Percentiles rank a stretch among this genome's conserved stretches.
These are phyloP conservation scores for Antechinus flavipes DNA, from an alignment of 2,113 vertebrate genomes.

Conservation along the genomic window DNA sequence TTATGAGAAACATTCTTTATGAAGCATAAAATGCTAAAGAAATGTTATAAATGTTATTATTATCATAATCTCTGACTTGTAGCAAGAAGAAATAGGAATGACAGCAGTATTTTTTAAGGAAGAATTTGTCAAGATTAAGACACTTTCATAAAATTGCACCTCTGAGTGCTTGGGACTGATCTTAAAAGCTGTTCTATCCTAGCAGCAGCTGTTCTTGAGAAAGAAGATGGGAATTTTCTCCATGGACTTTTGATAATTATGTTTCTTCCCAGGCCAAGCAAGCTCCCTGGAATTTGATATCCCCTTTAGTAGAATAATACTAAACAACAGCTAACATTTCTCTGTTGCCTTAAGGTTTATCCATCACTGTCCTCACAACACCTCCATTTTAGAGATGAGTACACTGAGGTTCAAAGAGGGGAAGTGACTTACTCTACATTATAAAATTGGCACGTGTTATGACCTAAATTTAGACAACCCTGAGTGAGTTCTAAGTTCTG, in stretches of 20 bases:
- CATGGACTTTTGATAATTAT: neutral
- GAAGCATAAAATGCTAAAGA: neutral
- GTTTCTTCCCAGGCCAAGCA: neutral
- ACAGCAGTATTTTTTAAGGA: neutral
- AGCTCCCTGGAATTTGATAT: neutral
- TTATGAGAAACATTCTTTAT: neutral
- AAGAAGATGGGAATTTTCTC: neutral
- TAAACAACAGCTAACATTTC: neutral
- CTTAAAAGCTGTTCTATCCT: too few species aligned
- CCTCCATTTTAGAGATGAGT: neutral
- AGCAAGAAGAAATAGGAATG: neutral
- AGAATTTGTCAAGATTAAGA: neutral
- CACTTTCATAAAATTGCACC: neutral
- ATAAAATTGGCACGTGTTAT: neutral
- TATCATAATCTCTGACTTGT: neutral
- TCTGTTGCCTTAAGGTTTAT: neutral
- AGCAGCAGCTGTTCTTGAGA: neutral
- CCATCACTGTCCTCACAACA: neutral
- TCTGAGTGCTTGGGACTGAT: neutral
- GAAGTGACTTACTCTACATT: neutral
- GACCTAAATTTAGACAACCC: neutral
- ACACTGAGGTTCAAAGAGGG: neutral
- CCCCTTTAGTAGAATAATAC: neutral
- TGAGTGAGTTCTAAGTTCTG: neutral
- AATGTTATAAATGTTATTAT: neutral